Evolutionary conservation across 1,140 invertebrate species (phyloP), one percentile per base, ranked within the genome.

Genomic region (Arion vulgaris): DNA sequence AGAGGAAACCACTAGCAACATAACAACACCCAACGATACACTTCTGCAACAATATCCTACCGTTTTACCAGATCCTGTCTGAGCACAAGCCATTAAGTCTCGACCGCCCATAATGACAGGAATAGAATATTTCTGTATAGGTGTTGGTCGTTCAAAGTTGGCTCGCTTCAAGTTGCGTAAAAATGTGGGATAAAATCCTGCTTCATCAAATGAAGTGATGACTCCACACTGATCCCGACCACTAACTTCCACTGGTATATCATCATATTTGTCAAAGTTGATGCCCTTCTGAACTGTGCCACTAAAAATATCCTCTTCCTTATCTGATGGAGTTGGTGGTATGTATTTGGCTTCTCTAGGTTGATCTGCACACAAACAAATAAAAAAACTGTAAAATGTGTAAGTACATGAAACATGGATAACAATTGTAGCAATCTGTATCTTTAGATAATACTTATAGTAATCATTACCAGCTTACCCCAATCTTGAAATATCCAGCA

Each of bases 31-130:
- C n/a, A n/a, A n/a, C n/a, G n/a, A n/a, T n/a, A n/a, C n/a, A n/a
- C n/a, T n/a, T n/a, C 26, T 57, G 39, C n/a, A 71, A 71, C n/a
- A 28, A 71, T 28, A 5, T 32, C 91, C 92, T 92, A 94, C 94
- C 23, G 97, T 98, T 94, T 99, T 99, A 51, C 98, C 98, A 0
- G 97, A 98, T 0, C 98, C 98, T 57, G 98, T 99, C 92, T 99
- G 98, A 0, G 98, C 98, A 91, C 98, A 99, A 0, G 95, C 98
- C 97, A 99, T 99, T 15, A 99, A 87, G 93, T 99, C 98, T 71
- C 96, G 91, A 9, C 95, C 95, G 0, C 82, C 92, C 89, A 95
- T 91, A 57, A 99, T 95, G 26, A 96, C 95, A 0, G 98, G 97
- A 71, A 99, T 95, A 0, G 96, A 95, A 85, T 96, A 93, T 88